Evolutionary conservation across 23 tunicate species (phyloP).

Genomic region (Phallusia fumigata): DNA sequence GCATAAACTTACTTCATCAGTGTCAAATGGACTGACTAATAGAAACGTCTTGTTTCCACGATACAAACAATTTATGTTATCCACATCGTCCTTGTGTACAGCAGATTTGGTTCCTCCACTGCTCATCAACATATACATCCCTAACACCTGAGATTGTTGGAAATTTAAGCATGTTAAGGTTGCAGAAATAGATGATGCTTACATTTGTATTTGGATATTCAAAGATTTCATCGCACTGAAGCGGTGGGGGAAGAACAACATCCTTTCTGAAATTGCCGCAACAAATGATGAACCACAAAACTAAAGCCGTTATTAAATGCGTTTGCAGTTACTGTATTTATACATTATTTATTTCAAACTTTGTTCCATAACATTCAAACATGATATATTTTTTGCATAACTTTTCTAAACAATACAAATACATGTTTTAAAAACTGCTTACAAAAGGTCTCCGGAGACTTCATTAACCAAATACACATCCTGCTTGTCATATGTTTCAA

Average conservation of each 20-base stretch:
- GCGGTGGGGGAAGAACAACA: slow-evolving; percentile 32
- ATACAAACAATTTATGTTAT: slow-evolving; percentile 47
- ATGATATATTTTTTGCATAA: no score
- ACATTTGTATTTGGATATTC: not conserved
- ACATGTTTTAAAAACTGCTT: no score
- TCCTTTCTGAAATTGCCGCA: slow-evolving; percentile 14
- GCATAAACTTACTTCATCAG: slow-evolving; percentile 25
- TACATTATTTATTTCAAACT: no score
- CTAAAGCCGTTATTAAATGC: no score
- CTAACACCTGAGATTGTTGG: not conserved
- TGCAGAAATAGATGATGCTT: not conserved
- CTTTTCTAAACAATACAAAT: no score
- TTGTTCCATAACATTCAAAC: no score
- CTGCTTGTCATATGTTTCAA: no score
- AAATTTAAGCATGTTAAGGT: no score
- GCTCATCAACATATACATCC: slow-evolving; percentile 61
- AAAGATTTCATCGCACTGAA: slow-evolving; percentile 29
- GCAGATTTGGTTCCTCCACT: slow-evolving; percentile 58
- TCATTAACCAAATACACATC: no score
- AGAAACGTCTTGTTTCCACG: slow-evolving; percentile 41
- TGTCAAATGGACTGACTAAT: slow-evolving; percentile 39
- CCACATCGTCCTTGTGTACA: slow-evolving; percentile 46
- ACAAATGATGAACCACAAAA: no score
- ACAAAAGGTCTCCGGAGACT: no score
- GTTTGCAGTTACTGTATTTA: no score